Evolutionary conservation across 2,797 vertebrate species (phyloP), one percentile per base, ranked within the genome.

Genomic region (Aldrovandia affinis): DNA sequence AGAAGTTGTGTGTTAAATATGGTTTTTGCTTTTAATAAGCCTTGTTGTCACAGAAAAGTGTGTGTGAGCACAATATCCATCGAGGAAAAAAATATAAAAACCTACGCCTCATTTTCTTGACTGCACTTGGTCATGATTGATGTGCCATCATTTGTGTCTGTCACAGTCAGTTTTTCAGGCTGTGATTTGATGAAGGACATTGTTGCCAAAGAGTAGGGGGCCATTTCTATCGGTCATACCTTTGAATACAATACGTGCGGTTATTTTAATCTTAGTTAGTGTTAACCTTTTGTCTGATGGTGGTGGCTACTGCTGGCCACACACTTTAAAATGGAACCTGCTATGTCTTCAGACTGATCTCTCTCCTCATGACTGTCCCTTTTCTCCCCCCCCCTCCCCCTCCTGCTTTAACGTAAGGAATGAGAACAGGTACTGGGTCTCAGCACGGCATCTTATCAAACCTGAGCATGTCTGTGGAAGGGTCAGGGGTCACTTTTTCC

Each of bases 371-470:
- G 10, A 28, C 68, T 86, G 50, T 85, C 83, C 75, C 73, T 42
- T 79, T 81, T 75, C 77, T 86, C 86, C 83, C 79, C 84, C 70
- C 83, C 70, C 80, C 82, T 80, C 92, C 80, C 91, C 93, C 91
- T 92, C 91, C 90, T 91, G 91, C 36, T 93, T 92, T 92, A 84
- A 87, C 87, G 85, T 93, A 95, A 92, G 92, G 90, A 95, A 90
- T 87, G 87, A 88, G 85, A 91, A 95, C 94, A 96, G 95, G 95
- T 96, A 96, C 92, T 92, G 93, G 92, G 89, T 91, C 91, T 91
- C 47, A 81, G 91, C 92, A 92, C 90, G 87, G 90, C 89, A 89
- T 91, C 73, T 52, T 84, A 89, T 78, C 86, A 81, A 87, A 88
- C 92, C 90, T 93, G 91, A 87, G 94, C 94, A 95, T 95, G 94